phyloP scores from a whole-genome alignment of 2,797 vertebrate species.

The Sorex maritimensis region DNA sequence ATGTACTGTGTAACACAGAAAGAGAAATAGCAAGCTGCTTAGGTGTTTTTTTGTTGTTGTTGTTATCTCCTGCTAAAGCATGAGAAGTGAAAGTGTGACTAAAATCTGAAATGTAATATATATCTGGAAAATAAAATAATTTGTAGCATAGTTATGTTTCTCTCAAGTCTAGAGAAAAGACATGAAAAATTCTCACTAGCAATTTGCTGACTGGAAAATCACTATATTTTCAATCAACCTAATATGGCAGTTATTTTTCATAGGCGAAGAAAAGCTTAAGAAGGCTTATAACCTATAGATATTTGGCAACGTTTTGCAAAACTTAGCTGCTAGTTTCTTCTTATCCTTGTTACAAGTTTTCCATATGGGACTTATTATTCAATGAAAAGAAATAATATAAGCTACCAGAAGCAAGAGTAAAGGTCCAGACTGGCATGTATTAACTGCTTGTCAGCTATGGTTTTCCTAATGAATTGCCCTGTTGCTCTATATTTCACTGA shows the following conservation, averaged over 20 bases:
- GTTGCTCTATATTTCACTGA: slow-evolving; percentile 91
- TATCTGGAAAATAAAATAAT: slow-evolving; percentile 74
- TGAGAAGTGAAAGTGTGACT: slow-evolving; percentile 65
- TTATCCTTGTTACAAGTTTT: slow-evolving; percentile 78
- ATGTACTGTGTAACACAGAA: slow-evolving; percentile 39
- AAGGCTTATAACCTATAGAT: slow-evolving; percentile 68
- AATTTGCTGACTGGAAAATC: slow-evolving; percentile 80
- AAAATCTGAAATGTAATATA: slow-evolving; percentile 72
- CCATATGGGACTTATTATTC: slow-evolving; percentile 85
- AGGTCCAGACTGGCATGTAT: slow-evolving; percentile 84
- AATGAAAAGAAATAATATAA: slow-evolving; percentile 80
- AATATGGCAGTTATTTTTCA: slow-evolving; percentile 86
- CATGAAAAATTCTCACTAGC: slow-evolving; percentile 69
- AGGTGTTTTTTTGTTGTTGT: not conserved
- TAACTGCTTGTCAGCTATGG: slow-evolving; percentile 88
- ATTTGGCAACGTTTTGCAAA: slow-evolving; percentile 80
- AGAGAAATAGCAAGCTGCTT: slow-evolving; percentile 56
- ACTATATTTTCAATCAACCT: slow-evolving; percentile 84
- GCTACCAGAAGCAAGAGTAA: slow-evolving; percentile 82
- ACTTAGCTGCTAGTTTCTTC: slow-evolving; percentile 79
- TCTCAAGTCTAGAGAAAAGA: slow-evolving; percentile 70
- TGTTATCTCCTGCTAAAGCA: slow-evolving; percentile 34
- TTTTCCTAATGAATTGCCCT: slow-evolving; percentile 91
- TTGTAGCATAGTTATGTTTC: slow-evolving; percentile 72
- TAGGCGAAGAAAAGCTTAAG: slow-evolving; percentile 83